Evolutionary conservation across 1,140 invertebrate genomes (phyloP).

Genomic region (Dysdera silvatica): DNA sequence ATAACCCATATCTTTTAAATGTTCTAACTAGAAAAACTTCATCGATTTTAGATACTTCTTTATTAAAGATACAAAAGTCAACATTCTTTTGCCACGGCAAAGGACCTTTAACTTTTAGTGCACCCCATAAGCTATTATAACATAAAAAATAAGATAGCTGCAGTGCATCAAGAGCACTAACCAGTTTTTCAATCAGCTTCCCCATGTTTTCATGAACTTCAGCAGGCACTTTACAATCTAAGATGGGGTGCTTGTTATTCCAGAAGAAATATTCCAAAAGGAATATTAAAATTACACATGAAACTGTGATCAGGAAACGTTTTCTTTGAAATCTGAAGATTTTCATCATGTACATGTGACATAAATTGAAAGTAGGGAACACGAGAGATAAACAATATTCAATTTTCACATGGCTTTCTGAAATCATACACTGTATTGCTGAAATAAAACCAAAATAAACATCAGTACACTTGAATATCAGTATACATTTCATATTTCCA

Average conservation of each 20-base stretch:
- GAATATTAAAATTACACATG: neutral
- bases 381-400: too few relatives aligned
- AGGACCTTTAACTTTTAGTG: constrained; percentile 43
- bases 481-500: too few relatives aligned
- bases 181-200: neutral
- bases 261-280: neutral
- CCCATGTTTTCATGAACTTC: constrained; percentile 12
- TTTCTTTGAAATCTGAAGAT: constrained; percentile 19
- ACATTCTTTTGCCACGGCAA: constrained; percentile 48
- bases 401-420: too few relatives aligned
- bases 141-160: constrained; percentile 47
- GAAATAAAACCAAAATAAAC: too few relatives aligned
- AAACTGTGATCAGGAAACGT: constrained; percentile 1
- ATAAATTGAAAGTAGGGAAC: too few relatives aligned
- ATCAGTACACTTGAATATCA: too few relatives aligned
- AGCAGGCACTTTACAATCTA: constrained; percentile 4
- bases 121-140: constrained; percentile 52
- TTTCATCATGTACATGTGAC: too few relatives aligned
- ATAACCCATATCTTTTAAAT: constrained; percentile 42
- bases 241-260: neutral
- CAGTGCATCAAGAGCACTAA: constrained; percentile 35
- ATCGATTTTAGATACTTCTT: constrained; percentile 43
- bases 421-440: too few relatives aligned
- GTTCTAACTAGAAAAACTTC: constrained; percentile 42
- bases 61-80: constrained; percentile 47